phyloP scores from a whole-genome alignment of 2,113 vertebrate genomes.

The Hippocampus barbouri region DNA sequence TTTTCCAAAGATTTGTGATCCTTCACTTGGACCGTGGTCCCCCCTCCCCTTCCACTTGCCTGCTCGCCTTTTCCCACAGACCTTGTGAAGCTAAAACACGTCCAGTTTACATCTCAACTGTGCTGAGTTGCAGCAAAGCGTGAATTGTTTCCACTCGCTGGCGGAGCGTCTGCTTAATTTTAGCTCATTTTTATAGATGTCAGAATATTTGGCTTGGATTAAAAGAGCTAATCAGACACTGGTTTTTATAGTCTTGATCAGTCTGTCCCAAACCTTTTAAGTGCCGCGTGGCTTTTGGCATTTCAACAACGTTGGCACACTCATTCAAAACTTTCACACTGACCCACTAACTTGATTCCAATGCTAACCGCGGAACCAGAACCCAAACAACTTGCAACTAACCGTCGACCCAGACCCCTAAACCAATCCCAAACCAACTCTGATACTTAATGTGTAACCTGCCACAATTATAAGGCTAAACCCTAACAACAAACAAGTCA shows the following conservation, averaged over 20 bases:
- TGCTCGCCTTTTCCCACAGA: slow-evolving; percentile 42
- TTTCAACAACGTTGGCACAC: not conserved
- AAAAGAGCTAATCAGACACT: slow-evolving; percentile 27
- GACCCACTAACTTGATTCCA: not conserved
- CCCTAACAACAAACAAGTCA: too few relatives aligned
- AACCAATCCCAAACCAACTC: too few relatives aligned
- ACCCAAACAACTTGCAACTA: not conserved
- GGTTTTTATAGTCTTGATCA: not conserved
- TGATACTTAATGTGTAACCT: too few relatives aligned
- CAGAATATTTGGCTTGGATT: slow-evolving; percentile 46
- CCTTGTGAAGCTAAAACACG: slow-evolving; percentile 48
- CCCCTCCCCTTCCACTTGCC: slow-evolving; percentile 5
- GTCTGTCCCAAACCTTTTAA: not conserved
- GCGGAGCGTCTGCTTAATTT: slow-evolving; percentile 48
- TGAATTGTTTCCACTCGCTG: slow-evolving; percentile 32
- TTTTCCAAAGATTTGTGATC: slow-evolving; percentile 41
- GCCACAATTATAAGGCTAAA: too few relatives aligned
- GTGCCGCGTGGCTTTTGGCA: not conserved
- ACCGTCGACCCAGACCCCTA: not conserved
- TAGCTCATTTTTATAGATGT: slow-evolving; percentile 46
- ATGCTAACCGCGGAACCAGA: not conserved
- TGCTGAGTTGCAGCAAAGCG: slow-evolving; percentile 29
- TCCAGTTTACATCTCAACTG: slow-evolving; percentile 52
- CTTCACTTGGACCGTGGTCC: slow-evolving; percentile 40
- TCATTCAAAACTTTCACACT: not conserved